Base-by-base conservation (phyloP, 1,140 invertebrate species). In the Brachionus manjavacas region DNA sequence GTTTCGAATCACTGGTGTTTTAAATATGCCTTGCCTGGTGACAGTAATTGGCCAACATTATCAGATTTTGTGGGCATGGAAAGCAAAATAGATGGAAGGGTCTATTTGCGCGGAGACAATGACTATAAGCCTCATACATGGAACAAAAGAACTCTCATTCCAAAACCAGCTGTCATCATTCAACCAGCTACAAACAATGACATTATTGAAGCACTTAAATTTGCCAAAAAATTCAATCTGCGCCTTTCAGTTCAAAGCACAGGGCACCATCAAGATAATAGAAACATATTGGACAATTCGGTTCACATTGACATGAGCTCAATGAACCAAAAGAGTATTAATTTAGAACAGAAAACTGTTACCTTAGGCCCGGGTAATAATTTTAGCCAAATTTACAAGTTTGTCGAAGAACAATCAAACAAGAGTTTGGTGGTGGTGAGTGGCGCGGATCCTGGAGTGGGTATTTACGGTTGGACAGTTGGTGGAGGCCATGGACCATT, bases 401-500 rank as follows among this genome's bases (percentile, higher is more conserved):
- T 68, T 86, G 25, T 85, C 43, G 52, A 60, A 86, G 20, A 39
- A 83, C 23, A 80, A 85, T 31, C 84, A 85, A 2, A 74, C 86
- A 41, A 85, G 86, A 81, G 49, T 8, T 35, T 72, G 49, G 43
- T 84, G n/a, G 49, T 84, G 9, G 39, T 43, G 23, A 86, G 87
- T 43, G n/a, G 87, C n/a, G 85, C 85, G 55, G 85, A 84, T 11
- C 85, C 85, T 8, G 86, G 85, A 9, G 87, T 87, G 25, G 84
- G 83, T 1, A 85, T 86, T 66, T 86, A 85, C 11, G 87, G 87
- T 9, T 88, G 85, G 74, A 86, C 85, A 11, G 83, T 81, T 41
- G 87, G 87, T 9, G 87, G 87, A 20, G 87, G 87, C 31, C 87
- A 87, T 64, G 84, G 85, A 52, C 85, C 86, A 23, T 70, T 87